These are phyloP conservation scores for Euura lappo DNA, from an alignment of 1,140 invertebrate genomes.

Conservation along the genomic window DNA sequence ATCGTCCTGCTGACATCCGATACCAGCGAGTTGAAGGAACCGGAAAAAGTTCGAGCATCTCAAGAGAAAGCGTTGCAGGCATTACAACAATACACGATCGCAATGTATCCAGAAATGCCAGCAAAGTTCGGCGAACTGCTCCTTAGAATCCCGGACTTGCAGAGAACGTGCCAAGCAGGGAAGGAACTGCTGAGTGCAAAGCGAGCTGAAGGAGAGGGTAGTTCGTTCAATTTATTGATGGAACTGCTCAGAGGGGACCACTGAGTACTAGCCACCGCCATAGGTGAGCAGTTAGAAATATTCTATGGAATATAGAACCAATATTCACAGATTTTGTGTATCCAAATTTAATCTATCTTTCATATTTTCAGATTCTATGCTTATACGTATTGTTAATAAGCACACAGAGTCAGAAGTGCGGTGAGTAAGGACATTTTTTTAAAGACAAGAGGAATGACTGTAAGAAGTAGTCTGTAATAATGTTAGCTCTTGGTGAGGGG, in stretches of 20 bases:
- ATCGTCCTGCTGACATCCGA: slow-evolving; percentile 93
- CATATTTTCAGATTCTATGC: slow-evolving; percentile 16
- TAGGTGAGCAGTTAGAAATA: background rate
- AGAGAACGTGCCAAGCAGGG: slow-evolving; percentile 92
- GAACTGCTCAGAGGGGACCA: slow-evolving; percentile 92
- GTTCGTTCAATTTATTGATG: slow-evolving; percentile 94
- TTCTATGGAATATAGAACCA: background rate
- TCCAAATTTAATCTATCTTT: slow-evolving; percentile 11
- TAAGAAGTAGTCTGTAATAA: slow-evolving; percentile 46
- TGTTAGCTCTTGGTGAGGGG: slow-evolving; percentile 56
- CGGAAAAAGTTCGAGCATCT: slow-evolving; percentile 88
- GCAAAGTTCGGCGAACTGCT: slow-evolving; percentile 95
- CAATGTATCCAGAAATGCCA: slow-evolving; percentile 90
- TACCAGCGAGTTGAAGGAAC: slow-evolving; percentile 89
- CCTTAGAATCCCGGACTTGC: slow-evolving; percentile 90
- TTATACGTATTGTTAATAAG: slow-evolving; percentile 30
- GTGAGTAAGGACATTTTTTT: slow-evolving; percentile 30
- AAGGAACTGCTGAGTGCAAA: slow-evolving; percentile 90
- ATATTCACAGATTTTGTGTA: background rate
- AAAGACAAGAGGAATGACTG: slow-evolving; percentile 37
- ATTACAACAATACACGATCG: slow-evolving; percentile 88
- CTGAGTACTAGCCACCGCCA: slow-evolving; percentile 57
- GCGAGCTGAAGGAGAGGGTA: slow-evolving; percentile 84
- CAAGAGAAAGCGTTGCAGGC: slow-evolving; percentile 94
- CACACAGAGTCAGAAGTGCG: slow-evolving; percentile 22